phyloP scores from a whole-genome alignment of 2,888 invertebrate species.

The Ametastegia equiseti region DNA sequence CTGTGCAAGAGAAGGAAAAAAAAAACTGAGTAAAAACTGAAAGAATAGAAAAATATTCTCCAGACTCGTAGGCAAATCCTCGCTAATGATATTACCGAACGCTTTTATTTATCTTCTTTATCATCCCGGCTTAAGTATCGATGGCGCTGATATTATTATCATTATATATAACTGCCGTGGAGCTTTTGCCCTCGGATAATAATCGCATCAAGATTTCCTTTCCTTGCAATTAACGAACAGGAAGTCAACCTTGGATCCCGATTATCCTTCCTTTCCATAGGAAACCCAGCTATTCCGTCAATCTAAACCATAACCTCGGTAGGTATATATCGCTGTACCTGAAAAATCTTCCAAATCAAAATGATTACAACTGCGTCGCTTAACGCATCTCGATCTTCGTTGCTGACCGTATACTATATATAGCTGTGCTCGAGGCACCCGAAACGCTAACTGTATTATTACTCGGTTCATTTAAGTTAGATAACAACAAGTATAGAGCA shows the following conservation, averaged over 20 bases:
- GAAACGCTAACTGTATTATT: slow-evolving; percentile 72
- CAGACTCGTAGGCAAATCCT: slow-evolving; percentile 39
- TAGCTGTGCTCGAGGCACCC: slow-evolving; percentile 50
- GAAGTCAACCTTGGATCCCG: slow-evolving; percentile 10
- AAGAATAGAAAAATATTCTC: slow-evolving; percentile 57
- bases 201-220: slow-evolving; percentile 38
- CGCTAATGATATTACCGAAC: slow-evolving; percentile 43
- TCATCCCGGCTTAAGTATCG: slow-evolving; percentile 32
- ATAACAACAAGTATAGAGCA: slow-evolving; percentile 67
- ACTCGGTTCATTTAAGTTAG: slow-evolving; percentile 74
- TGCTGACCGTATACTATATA: slow-evolving; percentile 24
- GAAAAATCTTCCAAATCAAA: background rate
- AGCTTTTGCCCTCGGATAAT: slow-evolving; percentile 11
- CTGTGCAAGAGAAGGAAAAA: slow-evolving; percentile 36
- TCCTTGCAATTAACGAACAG: slow-evolving; percentile 20
- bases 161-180: slow-evolving; percentile 23
- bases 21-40: slow-evolving; percentile 42
- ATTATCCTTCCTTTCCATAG: slow-evolving; percentile 12
- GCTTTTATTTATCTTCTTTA: slow-evolving; percentile 36
- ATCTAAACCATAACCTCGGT: too few species aligned
- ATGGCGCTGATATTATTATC: slow-evolving; percentile 36
- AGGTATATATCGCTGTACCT: background rate
- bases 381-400: background rate
- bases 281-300: background rate
- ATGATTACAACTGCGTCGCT: slow-evolving; percentile 11